A percentile compares a stretch with the other conserved stretches of the same genome.
Evolutionary conservation across 2,888 invertebrate species (phyloP).

Genomic region (Phalera bucephala): DNA sequence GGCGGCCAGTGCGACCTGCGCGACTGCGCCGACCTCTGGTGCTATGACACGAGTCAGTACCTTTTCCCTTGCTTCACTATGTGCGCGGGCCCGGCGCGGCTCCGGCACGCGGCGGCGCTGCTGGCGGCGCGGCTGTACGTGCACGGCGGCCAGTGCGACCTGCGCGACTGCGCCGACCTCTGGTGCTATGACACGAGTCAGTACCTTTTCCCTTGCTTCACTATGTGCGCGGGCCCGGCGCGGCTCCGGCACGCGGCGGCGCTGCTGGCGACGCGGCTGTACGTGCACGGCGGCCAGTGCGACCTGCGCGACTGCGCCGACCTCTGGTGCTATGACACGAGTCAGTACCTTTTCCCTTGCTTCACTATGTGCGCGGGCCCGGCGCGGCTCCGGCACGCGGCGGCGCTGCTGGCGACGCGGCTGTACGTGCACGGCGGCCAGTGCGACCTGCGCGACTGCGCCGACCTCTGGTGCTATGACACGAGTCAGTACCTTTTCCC

Average conservation of each 20-base stretch:
- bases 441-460: slow-evolving; percentile 89
- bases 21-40: slow-evolving; percentile 90
- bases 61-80: not conserved
- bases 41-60: slow-evolving; percentile 87
- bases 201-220: not conserved
- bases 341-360: not conserved
- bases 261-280: not conserved
- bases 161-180: slow-evolving; percentile 88
- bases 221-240: too few relatives aligned
- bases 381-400: too few relatives aligned
- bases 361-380: too few relatives aligned
- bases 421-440: slow-evolving; percentile 35
- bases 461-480: slow-evolving; percentile 91
- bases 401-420: not conserved
- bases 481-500: slow-evolving; percentile 48
- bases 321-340: slow-evolving; percentile 90
- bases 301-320: slow-evolving; percentile 89
- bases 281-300: slow-evolving; percentile 69
- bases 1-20: slow-evolving; percentile 94
- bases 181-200: slow-evolving; percentile 88
- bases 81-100: too few relatives aligned
- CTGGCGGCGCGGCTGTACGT: not conserved
- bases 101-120: too few relatives aligned
- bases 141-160: slow-evolving; percentile 83
- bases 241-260: too few relatives aligned